Evolutionary conservation across 2,797 vertebrate species (phyloP).

Genomic region (Erethizon dorsatum): DNA sequence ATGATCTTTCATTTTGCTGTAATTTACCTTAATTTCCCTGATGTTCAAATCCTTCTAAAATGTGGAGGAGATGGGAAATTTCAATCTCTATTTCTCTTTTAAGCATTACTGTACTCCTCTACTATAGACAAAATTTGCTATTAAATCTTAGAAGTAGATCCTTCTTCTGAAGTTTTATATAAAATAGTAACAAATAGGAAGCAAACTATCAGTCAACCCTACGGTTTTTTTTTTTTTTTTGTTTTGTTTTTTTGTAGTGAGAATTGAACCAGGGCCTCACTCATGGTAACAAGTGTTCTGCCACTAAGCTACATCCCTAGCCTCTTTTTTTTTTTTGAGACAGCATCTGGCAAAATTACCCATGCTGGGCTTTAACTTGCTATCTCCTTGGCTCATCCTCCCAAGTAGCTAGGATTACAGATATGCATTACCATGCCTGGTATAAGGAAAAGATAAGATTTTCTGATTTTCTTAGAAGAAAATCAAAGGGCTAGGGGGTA

Average conservation of each 20-base stretch:
- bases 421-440: background rate
- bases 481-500: background rate
- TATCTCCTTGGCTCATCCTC: background rate
- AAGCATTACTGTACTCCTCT: background rate
- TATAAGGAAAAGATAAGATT: background rate
- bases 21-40: background rate
- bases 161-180: background rate
- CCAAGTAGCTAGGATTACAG: background rate
- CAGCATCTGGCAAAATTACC: background rate
- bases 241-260: background rate
- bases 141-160: background rate
- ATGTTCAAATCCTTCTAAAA: slow-evolving; percentile 21
- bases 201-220: background rate
- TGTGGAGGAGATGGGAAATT: background rate
- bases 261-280: background rate
- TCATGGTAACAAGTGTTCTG: background rate
- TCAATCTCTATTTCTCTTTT: background rate
- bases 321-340: background rate
- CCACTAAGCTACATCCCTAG: background rate
- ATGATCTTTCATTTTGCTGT: background rate
- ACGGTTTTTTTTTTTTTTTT: background rate
- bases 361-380: background rate
- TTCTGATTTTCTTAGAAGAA: slow-evolving; percentile 23
- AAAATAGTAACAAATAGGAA: slow-evolving; percentile 23
- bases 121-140: background rate